These are phyloP conservation scores for Sphinx pinastri DNA, from an alignment of 2,888 invertebrate species.

Conservation along the genomic window DNA sequence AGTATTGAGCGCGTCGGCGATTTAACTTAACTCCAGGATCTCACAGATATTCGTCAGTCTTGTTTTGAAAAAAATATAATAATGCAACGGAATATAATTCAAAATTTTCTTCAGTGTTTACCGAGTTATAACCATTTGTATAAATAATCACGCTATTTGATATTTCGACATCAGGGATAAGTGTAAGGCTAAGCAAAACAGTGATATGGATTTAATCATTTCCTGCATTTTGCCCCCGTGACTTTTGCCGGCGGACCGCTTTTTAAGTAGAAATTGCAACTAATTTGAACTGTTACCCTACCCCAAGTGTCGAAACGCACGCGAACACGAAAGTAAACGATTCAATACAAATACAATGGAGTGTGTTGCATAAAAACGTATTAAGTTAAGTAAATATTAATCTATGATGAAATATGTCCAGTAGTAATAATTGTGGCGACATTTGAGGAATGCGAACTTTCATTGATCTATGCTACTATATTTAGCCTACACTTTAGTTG, in stretches of 20 bases:
- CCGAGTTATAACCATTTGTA: not conserved
- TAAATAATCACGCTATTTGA: slow-evolving; percentile 1
- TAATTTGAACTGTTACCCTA: slow-evolving; percentile 79
- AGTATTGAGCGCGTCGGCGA: too few relatives aligned
- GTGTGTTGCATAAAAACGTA: too few relatives aligned
- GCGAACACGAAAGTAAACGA: slow-evolving; percentile 72
- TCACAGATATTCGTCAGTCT: too few relatives aligned
- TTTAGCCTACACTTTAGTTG: too few relatives aligned
- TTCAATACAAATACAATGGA: slow-evolving; percentile 6
- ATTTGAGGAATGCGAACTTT: too few relatives aligned
- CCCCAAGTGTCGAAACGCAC: slow-evolving; percentile 72
- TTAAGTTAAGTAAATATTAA: too few relatives aligned
- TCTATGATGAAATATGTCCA: too few relatives aligned
- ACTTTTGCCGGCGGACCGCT: slow-evolving; percentile 64
- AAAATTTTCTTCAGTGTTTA: not conserved
- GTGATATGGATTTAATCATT: slow-evolving; percentile 71
- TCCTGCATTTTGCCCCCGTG: slow-evolving; percentile 68
- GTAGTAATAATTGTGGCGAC: too few relatives aligned
- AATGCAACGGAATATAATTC: not conserved
- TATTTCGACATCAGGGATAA: not conserved
- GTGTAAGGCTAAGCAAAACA: slow-evolving; percentile 39
- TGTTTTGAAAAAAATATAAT: too few relatives aligned
- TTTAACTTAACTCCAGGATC: too few relatives aligned
- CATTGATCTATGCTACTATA: too few relatives aligned
- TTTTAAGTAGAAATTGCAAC: slow-evolving; percentile 80